Evolutionary conservation across 2,888 invertebrate genomes (phyloP).

Genomic region (Brenthis ino): DNA sequence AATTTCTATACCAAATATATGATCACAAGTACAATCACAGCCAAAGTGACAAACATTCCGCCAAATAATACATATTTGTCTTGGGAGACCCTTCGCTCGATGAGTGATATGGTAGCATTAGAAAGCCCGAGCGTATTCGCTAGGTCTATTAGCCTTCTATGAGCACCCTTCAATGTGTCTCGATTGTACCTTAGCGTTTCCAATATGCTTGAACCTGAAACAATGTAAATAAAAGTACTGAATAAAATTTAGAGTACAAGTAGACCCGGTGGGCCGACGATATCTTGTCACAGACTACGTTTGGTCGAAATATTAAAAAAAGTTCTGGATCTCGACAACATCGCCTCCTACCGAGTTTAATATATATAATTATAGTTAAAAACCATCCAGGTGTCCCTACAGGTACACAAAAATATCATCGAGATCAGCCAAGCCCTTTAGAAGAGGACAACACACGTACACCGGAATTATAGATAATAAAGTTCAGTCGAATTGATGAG

Average conservation of each 20-base stretch:
- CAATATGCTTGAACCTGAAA: constrained; percentile 86
- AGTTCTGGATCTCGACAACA: no score
- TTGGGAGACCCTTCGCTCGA: constrained; percentile 92
- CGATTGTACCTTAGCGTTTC: constrained; percentile 92
- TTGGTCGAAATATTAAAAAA: no score
- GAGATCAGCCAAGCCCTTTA: no score
- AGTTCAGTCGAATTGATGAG: no score
- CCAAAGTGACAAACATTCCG: constrained; percentile 92
- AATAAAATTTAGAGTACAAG: not conserved
- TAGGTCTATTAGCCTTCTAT: constrained; percentile 92
- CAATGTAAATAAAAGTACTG: not conserved
- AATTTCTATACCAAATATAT: constrained; percentile 80
- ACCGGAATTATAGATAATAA: no score
- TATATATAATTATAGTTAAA: no score
- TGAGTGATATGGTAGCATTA: constrained; percentile 96
- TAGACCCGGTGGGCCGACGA: no score
- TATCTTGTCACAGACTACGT: no score
- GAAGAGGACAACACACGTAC: no score
- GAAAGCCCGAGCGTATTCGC: constrained; percentile 96
- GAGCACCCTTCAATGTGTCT: constrained; percentile 92
- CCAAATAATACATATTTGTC: constrained; percentile 94
- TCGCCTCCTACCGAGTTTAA: no score
- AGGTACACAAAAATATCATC: no score
- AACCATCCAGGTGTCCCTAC: no score
- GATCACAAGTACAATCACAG: constrained; percentile 90